phyloP scores from a whole-genome alignment of 2,113 vertebrate species.

The Pelecanoides urinatrix region DNA sequence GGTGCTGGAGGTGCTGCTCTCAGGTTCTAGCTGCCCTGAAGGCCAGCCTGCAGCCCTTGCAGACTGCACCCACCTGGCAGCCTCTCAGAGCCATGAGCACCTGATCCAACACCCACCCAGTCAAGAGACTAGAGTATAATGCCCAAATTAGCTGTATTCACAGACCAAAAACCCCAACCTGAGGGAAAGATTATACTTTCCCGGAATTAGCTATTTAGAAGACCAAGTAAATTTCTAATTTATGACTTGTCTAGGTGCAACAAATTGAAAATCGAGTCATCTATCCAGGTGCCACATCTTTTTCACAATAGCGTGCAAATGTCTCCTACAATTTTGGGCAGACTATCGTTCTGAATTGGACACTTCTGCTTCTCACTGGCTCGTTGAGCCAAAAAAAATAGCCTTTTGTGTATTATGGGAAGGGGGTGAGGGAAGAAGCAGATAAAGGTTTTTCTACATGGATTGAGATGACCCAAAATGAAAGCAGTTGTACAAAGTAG shows the following conservation, averaged over 20 bases:
- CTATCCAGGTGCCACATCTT: not conserved
- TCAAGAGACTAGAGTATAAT: not conserved
- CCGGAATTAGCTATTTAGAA: not conserved
- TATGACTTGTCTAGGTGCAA: not conserved
- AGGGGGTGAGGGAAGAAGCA: not conserved
- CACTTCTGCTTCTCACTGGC: not conserved
- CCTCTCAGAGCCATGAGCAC: fast-evolving
- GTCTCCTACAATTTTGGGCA: not conserved
- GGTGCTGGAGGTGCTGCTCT: not conserved
- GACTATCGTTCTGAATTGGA: not conserved
- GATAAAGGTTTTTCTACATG: not conserved
- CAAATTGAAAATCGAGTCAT: not conserved
- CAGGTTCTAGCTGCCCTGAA: not conserved
- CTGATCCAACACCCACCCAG: not conserved
- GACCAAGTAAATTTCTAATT: not conserved
- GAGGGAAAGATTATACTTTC: not conserved
- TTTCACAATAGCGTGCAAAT: not conserved
- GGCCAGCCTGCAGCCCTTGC: not conserved
- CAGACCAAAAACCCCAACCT: not conserved
- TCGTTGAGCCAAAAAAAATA: not conserved
- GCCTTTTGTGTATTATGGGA: not conserved
- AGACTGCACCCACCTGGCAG: not conserved
- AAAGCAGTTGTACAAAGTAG: not conserved
- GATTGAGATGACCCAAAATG: not conserved
- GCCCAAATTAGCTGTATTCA: not conserved